Conservation (phyloP, 2,113 vertebrate genomes). For the Brevimyrus niger region DNA sequence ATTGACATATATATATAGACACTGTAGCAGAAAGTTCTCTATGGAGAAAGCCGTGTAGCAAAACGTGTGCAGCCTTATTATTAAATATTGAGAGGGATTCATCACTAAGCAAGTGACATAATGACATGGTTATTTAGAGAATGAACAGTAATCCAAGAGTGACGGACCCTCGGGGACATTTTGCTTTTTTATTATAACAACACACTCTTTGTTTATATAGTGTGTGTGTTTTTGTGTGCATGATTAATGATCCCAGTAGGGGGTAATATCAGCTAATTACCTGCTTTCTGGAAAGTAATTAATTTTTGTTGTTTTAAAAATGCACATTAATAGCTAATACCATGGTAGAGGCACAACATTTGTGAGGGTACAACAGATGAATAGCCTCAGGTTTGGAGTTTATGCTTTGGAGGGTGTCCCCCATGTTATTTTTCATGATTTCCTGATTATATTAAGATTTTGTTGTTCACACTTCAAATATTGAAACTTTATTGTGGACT, state of each 20-base stretch:
- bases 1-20: neutral
- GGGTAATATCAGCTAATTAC: constrained; percentile 20
- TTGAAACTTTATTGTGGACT: neutral
- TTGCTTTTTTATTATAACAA: neutral
- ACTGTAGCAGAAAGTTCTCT: neutral
- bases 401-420: neutral
- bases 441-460: neutral
- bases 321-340: neutral
- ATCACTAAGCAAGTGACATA: neutral
- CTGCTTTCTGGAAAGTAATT: neutral
- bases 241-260: constrained; percentile 11
- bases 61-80: neutral
- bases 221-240: neutral
- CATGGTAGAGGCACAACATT: neutral
- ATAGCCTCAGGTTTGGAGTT: neutral
- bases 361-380: neutral
- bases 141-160: neutral
- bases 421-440: neutral
- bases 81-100: neutral
- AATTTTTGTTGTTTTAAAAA: neutral
- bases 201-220: neutral
- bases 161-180: neutral
- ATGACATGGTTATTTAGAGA: neutral
- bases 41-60: neutral
- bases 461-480: neutral